Evolutionary conservation across 2,797 vertebrate genomes (phyloP).

Genomic region (Enteromius paludinosus): DNA sequence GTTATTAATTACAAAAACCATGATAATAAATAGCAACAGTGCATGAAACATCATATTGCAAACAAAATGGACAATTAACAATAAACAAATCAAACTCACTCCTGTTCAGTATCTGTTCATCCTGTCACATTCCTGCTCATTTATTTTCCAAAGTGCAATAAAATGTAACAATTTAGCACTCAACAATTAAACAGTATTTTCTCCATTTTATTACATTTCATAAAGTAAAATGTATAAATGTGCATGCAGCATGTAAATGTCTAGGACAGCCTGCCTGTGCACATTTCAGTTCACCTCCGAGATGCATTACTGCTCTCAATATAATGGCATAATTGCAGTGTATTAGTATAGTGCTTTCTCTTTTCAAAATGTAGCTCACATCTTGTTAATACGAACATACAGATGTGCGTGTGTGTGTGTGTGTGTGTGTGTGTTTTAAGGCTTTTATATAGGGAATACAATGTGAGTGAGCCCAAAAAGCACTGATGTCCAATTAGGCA

Average conservation of each 20-base stretch:
- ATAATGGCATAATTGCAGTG: slow-evolving; percentile 28
- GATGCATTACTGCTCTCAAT: not conserved
- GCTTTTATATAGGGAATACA: slow-evolving; percentile 22
- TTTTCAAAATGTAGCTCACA: slow-evolving; percentile 4
- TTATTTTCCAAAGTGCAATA: not conserved
- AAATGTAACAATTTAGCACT: not conserved
- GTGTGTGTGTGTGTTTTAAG: not conserved
- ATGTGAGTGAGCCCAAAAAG: slow-evolving; percentile 8
- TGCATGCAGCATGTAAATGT: not conserved
- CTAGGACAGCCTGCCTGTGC: not conserved
- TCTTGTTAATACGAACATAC: not conserved
- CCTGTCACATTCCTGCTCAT: not conserved
- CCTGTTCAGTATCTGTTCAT: not conserved
- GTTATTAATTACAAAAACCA: not conserved
- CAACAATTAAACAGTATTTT: not conserved
- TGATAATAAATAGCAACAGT: not conserved
- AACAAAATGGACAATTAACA: not conserved
- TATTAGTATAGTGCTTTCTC: slow-evolving; percentile 16
- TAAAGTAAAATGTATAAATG: not conserved
- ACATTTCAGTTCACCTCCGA: not conserved
- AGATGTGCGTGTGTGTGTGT: not conserved
- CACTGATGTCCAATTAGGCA: slow-evolving; percentile 25
- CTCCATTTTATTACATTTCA: not conserved
- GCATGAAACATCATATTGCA: not conserved
- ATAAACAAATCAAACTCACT: not conserved